phyloP scores from a whole-genome alignment of 1,140 invertebrate species.

The Diabrotica virgifera region DNA sequence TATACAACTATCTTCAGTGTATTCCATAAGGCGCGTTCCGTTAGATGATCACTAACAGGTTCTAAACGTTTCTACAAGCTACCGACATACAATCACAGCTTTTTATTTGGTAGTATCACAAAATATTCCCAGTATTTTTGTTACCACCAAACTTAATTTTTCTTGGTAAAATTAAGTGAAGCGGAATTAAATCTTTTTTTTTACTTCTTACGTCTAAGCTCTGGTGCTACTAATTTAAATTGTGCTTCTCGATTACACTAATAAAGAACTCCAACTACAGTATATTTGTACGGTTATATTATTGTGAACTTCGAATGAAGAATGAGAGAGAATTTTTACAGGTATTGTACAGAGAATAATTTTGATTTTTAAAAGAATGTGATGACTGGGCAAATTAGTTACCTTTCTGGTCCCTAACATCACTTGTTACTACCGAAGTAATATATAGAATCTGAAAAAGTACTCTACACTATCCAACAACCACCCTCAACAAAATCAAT shows the following conservation, averaged over 20 bases:
- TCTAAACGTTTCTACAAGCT: slow-evolving; percentile 29
- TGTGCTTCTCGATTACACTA: slow-evolving; percentile 1
- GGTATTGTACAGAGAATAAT: slow-evolving; percentile 28
- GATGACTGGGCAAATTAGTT: slow-evolving; percentile 44
- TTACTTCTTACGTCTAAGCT: slow-evolving; percentile 11
- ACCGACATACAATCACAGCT: slow-evolving; percentile 44
- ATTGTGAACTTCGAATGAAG: slow-evolving; percentile 24
- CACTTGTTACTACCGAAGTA: slow-evolving; percentile 42
- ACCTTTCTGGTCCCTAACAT: slow-evolving; percentile 45
- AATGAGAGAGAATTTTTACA: slow-evolving; percentile 24
- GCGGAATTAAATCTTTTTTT: slow-evolving; percentile 15
- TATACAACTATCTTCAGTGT: too few species aligned
- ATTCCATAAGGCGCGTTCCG: too few species aligned
- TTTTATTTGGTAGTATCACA: slow-evolving; percentile 46
- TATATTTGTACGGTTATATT: slow-evolving; percentile 21
- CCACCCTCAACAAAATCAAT: background rate
- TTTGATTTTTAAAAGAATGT: slow-evolving; percentile 29
- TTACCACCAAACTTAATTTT: slow-evolving; percentile 46
- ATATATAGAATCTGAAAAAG: slow-evolving; percentile 23
- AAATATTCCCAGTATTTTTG: slow-evolving; percentile 49
- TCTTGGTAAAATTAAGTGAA: slow-evolving; percentile 36
- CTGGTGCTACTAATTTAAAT: slow-evolving; percentile 12
- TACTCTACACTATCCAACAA: background rate
- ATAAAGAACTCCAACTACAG: background rate
- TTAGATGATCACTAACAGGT: slow-evolving; percentile 19